Evolutionary conservation across 1,140 invertebrate species (phyloP), one percentile per base, ranked within the genome.

Genomic region (Scylla paramamosain): DNA sequence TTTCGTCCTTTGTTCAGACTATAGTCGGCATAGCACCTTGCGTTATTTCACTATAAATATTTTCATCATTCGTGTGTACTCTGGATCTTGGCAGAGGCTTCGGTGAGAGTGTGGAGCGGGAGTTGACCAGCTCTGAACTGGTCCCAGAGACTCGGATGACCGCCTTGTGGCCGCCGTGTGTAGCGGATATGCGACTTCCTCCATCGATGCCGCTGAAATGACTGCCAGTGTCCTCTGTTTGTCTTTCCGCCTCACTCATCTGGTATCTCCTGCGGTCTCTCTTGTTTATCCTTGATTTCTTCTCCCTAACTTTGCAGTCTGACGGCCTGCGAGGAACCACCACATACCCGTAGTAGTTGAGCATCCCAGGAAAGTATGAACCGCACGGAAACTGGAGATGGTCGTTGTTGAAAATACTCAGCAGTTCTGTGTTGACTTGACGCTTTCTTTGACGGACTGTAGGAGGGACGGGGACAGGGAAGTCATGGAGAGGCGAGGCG

Each of bases 301-400:
- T 95, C 29, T 91, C 94, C 28, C 32, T 92, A 28, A 59, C 59
- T 46, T 82, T 59, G 12, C 48, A 48, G 0, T 67, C 91, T 59
- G 31, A 25, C 39, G 94, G 29, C 67, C 91, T 95, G 7, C 93
- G 95, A n/a, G 96, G 96, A 8, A 96, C 96, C 32, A 96, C 96
- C 96, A 96, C 95, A 93, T 96, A 96, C 31, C 96, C 96, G 77
- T 96, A 96, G 46, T 96, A 96, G 83, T 96, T 96, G 59, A 96
- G 86, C 82, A 96, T 92, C 10, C 95, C 94, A 4, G 95, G 96
- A 87, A 90, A 95, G 25, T 93, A 92, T 29, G 91, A 31, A 6
- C 89, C 89, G 46, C 86, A 91, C 90, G 94, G 83, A 25, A 92
- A 83, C 0, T 67, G 39, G 0, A n/a, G 77, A 29, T 93, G 59